Evolutionary conservation across 2,888 invertebrate species (phyloP).

Genomic region (Lacanobia wlatinum): DNA sequence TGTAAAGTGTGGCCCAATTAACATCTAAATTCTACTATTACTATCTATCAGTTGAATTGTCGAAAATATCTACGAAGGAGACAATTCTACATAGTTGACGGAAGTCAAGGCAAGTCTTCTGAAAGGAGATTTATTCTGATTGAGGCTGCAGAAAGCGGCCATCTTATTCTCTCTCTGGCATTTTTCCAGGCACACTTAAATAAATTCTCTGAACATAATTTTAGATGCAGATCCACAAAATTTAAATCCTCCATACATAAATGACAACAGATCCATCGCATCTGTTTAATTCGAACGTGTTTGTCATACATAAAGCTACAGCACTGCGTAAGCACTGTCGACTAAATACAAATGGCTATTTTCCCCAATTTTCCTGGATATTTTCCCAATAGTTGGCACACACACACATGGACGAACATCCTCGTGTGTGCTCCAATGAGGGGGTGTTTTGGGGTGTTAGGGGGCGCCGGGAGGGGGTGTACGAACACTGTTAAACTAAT

Average conservation of each 20-base stretch:
- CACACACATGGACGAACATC: constrained; percentile 61
- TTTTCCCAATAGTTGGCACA: constrained; percentile 77
- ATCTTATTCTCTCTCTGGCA: constrained; percentile 17
- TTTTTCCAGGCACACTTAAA: constrained; percentile 17
- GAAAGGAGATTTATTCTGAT: constrained; percentile 40
- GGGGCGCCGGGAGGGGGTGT: constrained; percentile 66
- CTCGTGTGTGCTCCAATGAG: constrained; percentile 65
- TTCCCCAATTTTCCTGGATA: constrained; percentile 76
- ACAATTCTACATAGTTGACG: not conserved
- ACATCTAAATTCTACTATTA: too few relatives aligned
- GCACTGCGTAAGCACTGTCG: constrained; percentile 47
- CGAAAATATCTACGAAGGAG: not conserved
- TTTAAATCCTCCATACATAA: constrained; percentile 34
- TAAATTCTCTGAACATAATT: constrained; percentile 5
- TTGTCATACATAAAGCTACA: constrained; percentile 58
- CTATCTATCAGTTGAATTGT: not conserved
- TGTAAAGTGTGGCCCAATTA: not conserved
- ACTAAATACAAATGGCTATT: constrained; percentile 75
- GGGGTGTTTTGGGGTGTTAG: constrained; percentile 45
- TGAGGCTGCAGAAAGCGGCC: not conserved
- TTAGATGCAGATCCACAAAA: constrained; percentile 41
- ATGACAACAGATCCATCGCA: constrained; percentile 32
- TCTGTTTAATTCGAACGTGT: constrained; percentile 49
- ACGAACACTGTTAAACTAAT: constrained; percentile 85
- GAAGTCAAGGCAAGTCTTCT: constrained; percentile 3